These are phyloP conservation scores for Mesaphorura yosii DNA, from an alignment of 1,140 invertebrate species.

Conservation along the genomic window DNA sequence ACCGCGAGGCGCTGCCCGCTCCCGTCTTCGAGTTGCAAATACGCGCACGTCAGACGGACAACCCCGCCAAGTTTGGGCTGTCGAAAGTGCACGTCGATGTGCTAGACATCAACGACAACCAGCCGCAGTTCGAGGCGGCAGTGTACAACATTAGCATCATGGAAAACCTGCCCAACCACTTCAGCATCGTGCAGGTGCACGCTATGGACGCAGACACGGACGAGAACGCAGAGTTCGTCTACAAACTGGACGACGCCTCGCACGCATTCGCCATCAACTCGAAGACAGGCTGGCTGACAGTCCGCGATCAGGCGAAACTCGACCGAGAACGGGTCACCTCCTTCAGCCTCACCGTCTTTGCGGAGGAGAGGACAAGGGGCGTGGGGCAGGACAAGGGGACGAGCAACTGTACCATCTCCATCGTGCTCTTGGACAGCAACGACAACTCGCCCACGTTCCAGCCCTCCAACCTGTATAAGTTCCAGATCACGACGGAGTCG, in stretches of 20 bases:
- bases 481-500: slow-evolving; percentile 54
- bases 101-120: slow-evolving; percentile 68
- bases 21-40: slow-evolving; percentile 65
- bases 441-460: slow-evolving; percentile 76
- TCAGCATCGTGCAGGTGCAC: slow-evolving; percentile 67
- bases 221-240: slow-evolving; percentile 70
- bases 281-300: slow-evolving; percentile 69
- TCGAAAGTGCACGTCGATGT: slow-evolving; percentile 65
- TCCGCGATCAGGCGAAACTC: slow-evolving; percentile 58
- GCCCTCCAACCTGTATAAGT: slow-evolving; percentile 66
- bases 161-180: slow-evolving; percentile 75
- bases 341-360: slow-evolving; percentile 58
- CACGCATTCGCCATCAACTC: slow-evolving; percentile 69
- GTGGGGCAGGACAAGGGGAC: slow-evolving; percentile 43
- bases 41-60: slow-evolving; percentile 62
- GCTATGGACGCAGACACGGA: slow-evolving; percentile 66
- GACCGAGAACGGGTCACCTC: slow-evolving; percentile 61
- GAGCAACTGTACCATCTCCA: slow-evolving; percentile 51
- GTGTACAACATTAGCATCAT: slow-evolving; percentile 83
- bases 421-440: slow-evolving; percentile 69
- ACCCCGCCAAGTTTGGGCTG: slow-evolving; percentile 57
- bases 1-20: slow-evolving; percentile 57
- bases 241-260: slow-evolving; percentile 57
- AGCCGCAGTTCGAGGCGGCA: slow-evolving; percentile 64
- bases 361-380: slow-evolving; percentile 57